Evolutionary conservation across 2,888 invertebrate genomes (phyloP).

Genomic region (Campopleginae sp.): DNA sequence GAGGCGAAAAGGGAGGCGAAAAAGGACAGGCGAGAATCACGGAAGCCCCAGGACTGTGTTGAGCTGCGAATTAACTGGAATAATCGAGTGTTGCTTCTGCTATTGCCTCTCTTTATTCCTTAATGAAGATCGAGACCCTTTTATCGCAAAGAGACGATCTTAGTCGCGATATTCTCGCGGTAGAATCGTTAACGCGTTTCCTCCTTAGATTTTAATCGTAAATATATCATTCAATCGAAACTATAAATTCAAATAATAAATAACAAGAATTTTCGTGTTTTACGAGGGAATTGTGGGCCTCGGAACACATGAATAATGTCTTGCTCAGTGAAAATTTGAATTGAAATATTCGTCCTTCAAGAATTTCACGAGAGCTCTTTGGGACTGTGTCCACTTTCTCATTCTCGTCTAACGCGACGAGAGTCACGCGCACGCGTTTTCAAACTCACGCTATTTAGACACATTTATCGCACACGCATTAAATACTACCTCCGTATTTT

Average conservation of each 20-base stretch:
- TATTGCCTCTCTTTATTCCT: conserved; percentile 57
- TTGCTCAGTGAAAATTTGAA: background rate
- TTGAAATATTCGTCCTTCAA: conserved; percentile 14
- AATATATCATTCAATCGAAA: conserved; percentile 12
- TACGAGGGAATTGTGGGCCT: background rate
- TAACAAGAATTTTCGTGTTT: background rate
- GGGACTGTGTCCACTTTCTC: background rate
- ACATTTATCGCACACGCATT: conserved; percentile 29
- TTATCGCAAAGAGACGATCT: conserved; percentile 58
- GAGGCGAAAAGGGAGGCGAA: conserved; percentile 25
- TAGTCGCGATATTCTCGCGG: conserved; percentile 13
- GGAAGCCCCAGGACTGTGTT: conserved; percentile 17
- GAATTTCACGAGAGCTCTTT: background rate
- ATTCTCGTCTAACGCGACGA: conserved; percentile 33
- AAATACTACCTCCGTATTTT: conserved; percentile 23
- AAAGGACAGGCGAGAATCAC: conserved; percentile 35
- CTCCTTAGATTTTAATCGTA: background rate
- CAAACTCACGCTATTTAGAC: conserved; percentile 51
- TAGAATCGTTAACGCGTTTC: conserved; percentile 51
- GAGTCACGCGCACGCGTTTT: conserved; percentile 37
- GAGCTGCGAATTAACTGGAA: conserved; percentile 59
- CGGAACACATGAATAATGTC: background rate
- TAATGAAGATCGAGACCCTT: conserved; percentile 62
- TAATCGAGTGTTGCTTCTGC: conserved; percentile 54
- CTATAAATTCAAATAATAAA: conserved; percentile 9